Conservation (phyloP, 2,888 invertebrate genomes). For the Pyrocoelia pectoralis region DNA sequence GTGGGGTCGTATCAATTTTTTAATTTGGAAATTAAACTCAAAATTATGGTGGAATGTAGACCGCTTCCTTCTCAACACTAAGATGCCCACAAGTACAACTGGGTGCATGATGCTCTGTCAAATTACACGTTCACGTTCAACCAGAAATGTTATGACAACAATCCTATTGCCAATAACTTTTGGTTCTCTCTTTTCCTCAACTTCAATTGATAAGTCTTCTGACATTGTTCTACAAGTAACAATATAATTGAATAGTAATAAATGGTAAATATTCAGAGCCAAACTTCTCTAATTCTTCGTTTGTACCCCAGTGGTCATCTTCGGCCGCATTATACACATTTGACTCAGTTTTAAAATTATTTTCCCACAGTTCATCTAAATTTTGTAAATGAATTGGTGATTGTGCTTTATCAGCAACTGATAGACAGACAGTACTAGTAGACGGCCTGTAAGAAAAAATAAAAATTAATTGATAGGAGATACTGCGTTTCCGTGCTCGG, state of each 20-base stretch:
- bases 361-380: slow-evolving; percentile 3
- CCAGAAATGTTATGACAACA: neutral
- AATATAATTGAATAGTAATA: neutral
- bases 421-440: no score
- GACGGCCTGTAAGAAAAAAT: neutral
- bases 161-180: slow-evolving; percentile 10
- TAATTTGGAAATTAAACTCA: neutral
- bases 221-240: slow-evolving; percentile 2
- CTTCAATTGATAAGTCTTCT: neutral
- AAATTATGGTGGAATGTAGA: neutral
- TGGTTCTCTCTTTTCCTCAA: neutral
- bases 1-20: neutral
- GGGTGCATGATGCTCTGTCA: neutral
- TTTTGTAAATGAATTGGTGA: neutral
- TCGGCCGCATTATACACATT: neutral
- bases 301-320: neutral
- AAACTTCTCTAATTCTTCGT: slow-evolving; percentile 1
- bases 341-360: neutral
- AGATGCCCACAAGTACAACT: neutral
- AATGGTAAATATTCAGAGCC: neutral
- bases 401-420: neutral
- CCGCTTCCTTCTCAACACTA: neutral
- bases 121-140: neutral
- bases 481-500: no score
- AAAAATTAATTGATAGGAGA: no score